Percentiles rank a stretch among this genome's conserved stretches.
These are phyloP conservation scores for Lycocorax pyrrhopterus DNA, from an alignment of 2,113 vertebrate genomes.

Conservation along the genomic window DNA sequence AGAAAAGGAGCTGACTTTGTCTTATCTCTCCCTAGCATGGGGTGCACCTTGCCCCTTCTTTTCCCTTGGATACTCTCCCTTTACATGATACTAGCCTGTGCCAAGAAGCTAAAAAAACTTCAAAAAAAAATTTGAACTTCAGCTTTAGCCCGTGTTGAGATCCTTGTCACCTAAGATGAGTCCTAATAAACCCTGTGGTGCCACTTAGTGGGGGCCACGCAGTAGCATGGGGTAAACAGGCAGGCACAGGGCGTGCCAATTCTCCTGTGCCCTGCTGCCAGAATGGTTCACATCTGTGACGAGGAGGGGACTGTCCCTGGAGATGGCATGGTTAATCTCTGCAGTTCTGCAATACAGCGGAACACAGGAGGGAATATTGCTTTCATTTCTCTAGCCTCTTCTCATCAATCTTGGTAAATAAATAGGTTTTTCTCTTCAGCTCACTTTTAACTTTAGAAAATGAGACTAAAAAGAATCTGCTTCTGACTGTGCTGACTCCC, in stretches of 20 bases:
- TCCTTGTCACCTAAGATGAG: background rate
- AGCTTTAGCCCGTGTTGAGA: background rate
- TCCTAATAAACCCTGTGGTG: background rate
- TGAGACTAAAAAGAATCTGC: background rate
- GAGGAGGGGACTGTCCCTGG: background rate
- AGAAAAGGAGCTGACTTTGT: background rate
- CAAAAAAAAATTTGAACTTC: rapidly evolving
- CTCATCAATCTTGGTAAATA: background rate
- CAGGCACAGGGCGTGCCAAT: background rate
- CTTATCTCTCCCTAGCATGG: background rate
- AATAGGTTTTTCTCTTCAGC: background rate
- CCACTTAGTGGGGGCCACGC: background rate
- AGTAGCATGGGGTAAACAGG: background rate
- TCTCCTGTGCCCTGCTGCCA: background rate
- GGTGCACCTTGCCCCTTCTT: background rate
- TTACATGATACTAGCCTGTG: background rate
- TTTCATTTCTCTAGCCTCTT: background rate
- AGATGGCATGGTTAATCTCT: background rate
- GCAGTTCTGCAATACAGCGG: background rate
- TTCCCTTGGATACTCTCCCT: background rate
- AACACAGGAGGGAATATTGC: background rate
- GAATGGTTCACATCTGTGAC: background rate
- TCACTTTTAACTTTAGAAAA: background rate
- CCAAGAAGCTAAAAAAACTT: background rate
- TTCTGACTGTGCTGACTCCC: background rate